Percentiles rank a stretch among this genome's conserved stretches.
Conservation (phyloP, 2,888 invertebrate species). For the Sarcophaga carnaria region DNA sequence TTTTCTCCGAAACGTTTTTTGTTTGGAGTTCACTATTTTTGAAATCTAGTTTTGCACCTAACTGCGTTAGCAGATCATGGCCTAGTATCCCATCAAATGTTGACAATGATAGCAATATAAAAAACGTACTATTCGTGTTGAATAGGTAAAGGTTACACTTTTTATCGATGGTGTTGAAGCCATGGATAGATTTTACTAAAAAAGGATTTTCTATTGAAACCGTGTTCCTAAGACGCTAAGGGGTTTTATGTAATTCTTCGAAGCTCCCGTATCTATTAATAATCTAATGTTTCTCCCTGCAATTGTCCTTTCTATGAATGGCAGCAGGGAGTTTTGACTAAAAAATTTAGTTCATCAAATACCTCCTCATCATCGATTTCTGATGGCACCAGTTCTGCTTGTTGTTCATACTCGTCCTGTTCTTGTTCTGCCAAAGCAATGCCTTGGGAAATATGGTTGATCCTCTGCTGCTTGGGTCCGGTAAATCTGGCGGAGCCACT, state of each 20-base stretch:
- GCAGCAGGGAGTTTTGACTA: conserved; percentile 58
- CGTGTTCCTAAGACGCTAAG: conserved; percentile 30
- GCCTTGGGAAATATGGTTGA: conserved; percentile 53
- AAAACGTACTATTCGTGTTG: too few species aligned
- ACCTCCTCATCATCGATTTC: conserved; percentile 29
- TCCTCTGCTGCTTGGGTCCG: conserved; percentile 55
- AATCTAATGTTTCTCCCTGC: conserved; percentile 54
- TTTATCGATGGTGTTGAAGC: too few species aligned
- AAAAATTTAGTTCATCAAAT: conserved; percentile 54
- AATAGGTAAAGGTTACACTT: too few species aligned
- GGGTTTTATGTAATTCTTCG: conserved; percentile 66
- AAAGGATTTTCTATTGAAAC: conserved; percentile 30
- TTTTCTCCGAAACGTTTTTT: conserved; percentile 49
- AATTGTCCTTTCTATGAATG: conserved; percentile 51
- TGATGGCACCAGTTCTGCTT: not conserved
- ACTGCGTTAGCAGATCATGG: too few species aligned
- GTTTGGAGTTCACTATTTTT: conserved; percentile 47
- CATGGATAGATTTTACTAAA: too few species aligned
- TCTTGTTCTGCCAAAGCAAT: not conserved
- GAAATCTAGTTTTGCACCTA: conserved; percentile 35
- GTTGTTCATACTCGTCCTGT: not conserved
- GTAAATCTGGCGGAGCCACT: conserved; percentile 41
- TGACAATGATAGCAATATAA: too few species aligned
- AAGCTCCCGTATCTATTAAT: conserved; percentile 65
- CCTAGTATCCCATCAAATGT: too few species aligned